These are phyloP conservation scores for Oryctes rhinoceros DNA, from an alignment of 1,140 invertebrate genomes.

Conservation along the genomic window DNA sequence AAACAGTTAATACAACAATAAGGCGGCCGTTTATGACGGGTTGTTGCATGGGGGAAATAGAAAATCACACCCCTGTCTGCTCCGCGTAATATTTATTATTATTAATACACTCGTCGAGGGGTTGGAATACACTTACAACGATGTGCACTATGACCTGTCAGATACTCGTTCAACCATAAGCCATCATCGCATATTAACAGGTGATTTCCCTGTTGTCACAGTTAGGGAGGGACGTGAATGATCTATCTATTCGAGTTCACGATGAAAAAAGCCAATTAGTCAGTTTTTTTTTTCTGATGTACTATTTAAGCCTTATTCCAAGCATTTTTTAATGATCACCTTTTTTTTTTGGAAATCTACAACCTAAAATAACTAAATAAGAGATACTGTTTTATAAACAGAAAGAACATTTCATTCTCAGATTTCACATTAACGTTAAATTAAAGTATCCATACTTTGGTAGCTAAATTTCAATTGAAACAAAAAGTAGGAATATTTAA, in stretches of 20 bases:
- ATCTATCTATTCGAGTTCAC: slow-evolving; percentile 10
- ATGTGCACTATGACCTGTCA: slow-evolving; percentile 28
- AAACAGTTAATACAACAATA: not conserved
- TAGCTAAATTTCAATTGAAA: too few species aligned
- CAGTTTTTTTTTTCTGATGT: not conserved
- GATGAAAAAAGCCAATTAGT: not conserved
- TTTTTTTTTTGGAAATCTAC: too few species aligned
- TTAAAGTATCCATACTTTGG: too few species aligned
- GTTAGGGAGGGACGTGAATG: slow-evolving; percentile 2
- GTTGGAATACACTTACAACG: slow-evolving; percentile 5
- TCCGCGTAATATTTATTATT: slow-evolving; percentile 32
- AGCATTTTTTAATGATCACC: too few species aligned
- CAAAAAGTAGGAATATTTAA: too few species aligned
- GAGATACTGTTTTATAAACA: too few species aligned
- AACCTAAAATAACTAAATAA: too few species aligned
- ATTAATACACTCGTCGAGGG: slow-evolving; percentile 33
- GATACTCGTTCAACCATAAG: slow-evolving; percentile 23
- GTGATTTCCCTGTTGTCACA: slow-evolving; percentile 13
- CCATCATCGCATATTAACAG: slow-evolving; percentile 30
- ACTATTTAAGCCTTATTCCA: too few species aligned
- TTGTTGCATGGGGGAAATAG: slow-evolving; percentile 29
- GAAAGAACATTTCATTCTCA: too few species aligned
- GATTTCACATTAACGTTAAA: too few species aligned
- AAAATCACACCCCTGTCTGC: slow-evolving; percentile 30
- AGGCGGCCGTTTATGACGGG: slow-evolving; percentile 20